Evolutionary conservation across 2,113 vertebrate genomes (phyloP), one percentile per base, ranked within the genome.

Genomic region (Pelvicachromis taeniatus): DNA sequence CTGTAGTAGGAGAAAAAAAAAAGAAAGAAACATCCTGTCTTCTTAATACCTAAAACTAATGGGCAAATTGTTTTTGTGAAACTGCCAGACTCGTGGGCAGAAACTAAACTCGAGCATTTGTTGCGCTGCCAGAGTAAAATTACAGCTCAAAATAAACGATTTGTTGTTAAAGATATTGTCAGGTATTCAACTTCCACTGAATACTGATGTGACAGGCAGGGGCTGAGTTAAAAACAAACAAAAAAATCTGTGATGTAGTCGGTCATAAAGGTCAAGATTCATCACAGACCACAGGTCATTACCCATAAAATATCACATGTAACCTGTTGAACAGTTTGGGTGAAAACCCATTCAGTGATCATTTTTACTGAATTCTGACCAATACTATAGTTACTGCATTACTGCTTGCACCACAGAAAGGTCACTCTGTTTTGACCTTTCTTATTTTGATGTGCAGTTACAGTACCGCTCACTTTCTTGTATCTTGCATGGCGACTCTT

Each of bases 1-100:
- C 61, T 75, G 73, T 33, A 61, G 77, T 38, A 50, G 31, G 33
- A 59, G 31, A 59, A 52, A 50, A 80, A 79, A 78, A 42, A 83
- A 26, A 26, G n/a, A n/a, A n/a, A n/a, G n/a, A n/a, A 52, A 3
- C 52, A 55, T 5, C 59, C 54, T 85, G 68, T 26, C 45, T 87
- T 78, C 80, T 85, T 91, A 85, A 88, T 90, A 88, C 45, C 78
- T 80, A 61, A 85, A 68, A 86, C 78, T 86, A 92, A 92, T 84
- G 61, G 70, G 83, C 26, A 82, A 88, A 86, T 85, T 82, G 77
- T 86, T 90, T 91, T 70, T 26, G 48, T 55, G 82, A 88, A 81
- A 82, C 83, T 88, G 83, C 81, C 85, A 90, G 85, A 88, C 68
- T 86, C 6, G 84, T 85, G 82, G 93, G 87, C 83, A 84, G 89